Evolutionary conservation across 2,113 vertebrate genomes (phyloP), one percentile per base, ranked within the genome.

Genomic region (Oryzias celebensis): DNA sequence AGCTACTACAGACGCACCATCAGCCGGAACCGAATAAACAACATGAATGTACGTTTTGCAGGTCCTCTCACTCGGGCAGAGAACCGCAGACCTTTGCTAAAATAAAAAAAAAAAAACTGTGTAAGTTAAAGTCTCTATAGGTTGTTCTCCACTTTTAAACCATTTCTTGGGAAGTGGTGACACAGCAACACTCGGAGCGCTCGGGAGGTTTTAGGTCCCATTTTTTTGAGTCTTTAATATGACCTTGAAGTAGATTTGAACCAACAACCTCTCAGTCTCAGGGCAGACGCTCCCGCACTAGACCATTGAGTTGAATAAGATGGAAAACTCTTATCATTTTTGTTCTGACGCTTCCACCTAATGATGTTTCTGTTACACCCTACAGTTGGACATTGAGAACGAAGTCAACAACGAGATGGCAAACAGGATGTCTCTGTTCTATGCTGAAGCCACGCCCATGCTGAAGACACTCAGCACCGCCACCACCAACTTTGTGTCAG

Each of bases 321-420:
- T 36, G 31, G 31, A 36, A 36, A 36, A 10, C 8, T 36, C 8
- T 36, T 36, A 7, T 36, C 8, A 36, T 2, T 36, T 36, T 36
- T 36, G 1, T 2, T 36, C 10, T 36, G 31, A 36, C 2, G 31
- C 8, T 36, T 10, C 2, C 44, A 17, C 14, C 14, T 7, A 45
- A 16, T 16, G 14, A 45, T 17, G 16, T 17, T 45, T 45, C 14
- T 8, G 55, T 24, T 63, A n/a, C 20, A 7, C 2, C 45, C 58
- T 54, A 64, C 80, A 98, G 97, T 78, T 98, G 92, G 96, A 98
- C 85, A 96, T 98, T 65, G 97, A 99, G 87, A 97, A 89, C 57
- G 96, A 99, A 91, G 97, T 99, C 44, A 99, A 99, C 90, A 99
- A 98, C 10, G 97, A 99, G 89, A 99, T 99, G 97, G 97, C 97